Evolutionary conservation across 2,888 invertebrate genomes (phyloP).

Genomic region (Labia minor): DNA sequence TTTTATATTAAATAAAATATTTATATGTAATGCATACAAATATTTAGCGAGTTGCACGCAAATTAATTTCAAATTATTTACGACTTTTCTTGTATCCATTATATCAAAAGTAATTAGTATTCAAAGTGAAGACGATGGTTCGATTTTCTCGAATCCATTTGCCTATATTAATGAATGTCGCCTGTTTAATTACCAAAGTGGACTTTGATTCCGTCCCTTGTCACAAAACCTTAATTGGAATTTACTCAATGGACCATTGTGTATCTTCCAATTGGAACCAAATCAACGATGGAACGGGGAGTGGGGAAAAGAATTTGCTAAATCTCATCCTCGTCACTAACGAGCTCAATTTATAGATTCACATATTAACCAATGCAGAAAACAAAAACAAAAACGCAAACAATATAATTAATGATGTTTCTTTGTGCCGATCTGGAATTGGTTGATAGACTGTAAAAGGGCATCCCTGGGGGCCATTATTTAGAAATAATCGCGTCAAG

Average conservation of each 20-base stretch:
- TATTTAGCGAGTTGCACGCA: too few relatives aligned
- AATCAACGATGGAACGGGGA: too few relatives aligned
- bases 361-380: background rate
- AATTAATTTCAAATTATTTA: too few relatives aligned
- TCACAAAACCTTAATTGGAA: slow-evolving; percentile 13
- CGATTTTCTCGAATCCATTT: too few relatives aligned
- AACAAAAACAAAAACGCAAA: background rate
- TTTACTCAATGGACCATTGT: slow-evolving; percentile 13
- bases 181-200: background rate
- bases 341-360: slow-evolving; percentile 7
- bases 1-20: too few relatives aligned
- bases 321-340: background rate
- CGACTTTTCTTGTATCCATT: too few relatives aligned
- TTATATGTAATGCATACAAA: too few relatives aligned
- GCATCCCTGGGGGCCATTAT: background rate
- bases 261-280: background rate
- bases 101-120: too few relatives aligned
- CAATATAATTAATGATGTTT: background rate
- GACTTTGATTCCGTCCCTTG: background rate
- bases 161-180: too few relatives aligned
- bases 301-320: too few relatives aligned
- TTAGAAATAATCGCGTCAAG: slow-evolving; percentile 7
- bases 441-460: background rate
- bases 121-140: too few relatives aligned
- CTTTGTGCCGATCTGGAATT: background rate